These are phyloP conservation scores for Lagodon rhomboides DNA, from an alignment of 2,797 vertebrate genomes.

Conservation along the genomic window DNA sequence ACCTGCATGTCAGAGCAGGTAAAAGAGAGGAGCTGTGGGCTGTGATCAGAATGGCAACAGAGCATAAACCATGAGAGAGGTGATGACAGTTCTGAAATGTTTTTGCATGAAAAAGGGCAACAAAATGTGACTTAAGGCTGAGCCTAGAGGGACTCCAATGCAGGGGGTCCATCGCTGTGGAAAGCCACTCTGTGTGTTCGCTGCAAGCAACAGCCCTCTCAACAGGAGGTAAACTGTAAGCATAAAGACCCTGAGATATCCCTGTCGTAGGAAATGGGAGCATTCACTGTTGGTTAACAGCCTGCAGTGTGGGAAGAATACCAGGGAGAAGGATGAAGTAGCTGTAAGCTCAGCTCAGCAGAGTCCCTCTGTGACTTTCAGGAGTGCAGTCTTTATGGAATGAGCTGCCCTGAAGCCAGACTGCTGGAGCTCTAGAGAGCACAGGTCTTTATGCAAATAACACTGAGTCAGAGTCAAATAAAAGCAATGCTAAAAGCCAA, in stretches of 20 bases:
- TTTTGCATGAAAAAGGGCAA: constrained; percentile 24
- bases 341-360: constrained; percentile 49
- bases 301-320: constrained; percentile 49
- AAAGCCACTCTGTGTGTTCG: constrained; percentile 9
- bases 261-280: constrained; percentile 39
- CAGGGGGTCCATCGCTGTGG: constrained; percentile 17
- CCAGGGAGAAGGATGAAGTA: constrained; percentile 38
- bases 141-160: constrained; percentile 17
- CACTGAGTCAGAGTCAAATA: constrained; percentile 44
- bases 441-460: constrained; percentile 69
- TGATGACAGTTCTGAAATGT: constrained; percentile 33
- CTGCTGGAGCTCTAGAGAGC: constrained; percentile 49
- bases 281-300: constrained; percentile 38
- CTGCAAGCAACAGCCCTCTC: constrained; percentile 39
- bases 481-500: constrained; percentile 39
- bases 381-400: constrained; percentile 64
- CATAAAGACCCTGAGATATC: constrained; percentile 44
- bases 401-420: constrained; percentile 62
- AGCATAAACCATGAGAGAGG: constrained; percentile 20
- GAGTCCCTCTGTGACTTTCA: constrained; percentile 69
- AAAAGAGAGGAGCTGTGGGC: constrained; percentile 13
- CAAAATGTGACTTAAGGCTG: not conserved
- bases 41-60: constrained; percentile 25
- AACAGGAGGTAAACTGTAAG: constrained; percentile 45
- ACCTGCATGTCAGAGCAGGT: constrained; percentile 31